Evolutionary conservation across 1,140 invertebrate species (phyloP), one percentile per base, ranked within the genome.

Genomic region (Anastatus disparis): DNA sequence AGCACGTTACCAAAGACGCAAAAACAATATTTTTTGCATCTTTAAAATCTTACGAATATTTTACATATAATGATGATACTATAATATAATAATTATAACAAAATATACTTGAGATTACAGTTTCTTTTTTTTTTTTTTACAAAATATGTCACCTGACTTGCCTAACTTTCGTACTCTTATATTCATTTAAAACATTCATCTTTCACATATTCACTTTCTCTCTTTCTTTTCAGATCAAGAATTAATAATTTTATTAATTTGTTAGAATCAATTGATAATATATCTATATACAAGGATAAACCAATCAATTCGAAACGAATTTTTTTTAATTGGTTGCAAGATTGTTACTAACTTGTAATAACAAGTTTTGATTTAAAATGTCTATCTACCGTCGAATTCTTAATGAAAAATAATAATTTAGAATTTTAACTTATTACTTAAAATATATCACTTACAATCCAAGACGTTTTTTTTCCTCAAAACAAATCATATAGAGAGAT

Each of bases 231-330:
- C 58, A 48, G 59, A 56, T 63, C 68, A 56, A 56, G 56, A 48
- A 70, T 61, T n/a, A 61, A 59, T 52, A 72, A 50, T 48, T 27
- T 61, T 38, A 68, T 50, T 59, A 68, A 52, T 68, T 55, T 40
- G 42, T 70, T 73, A 73, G 53, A 70, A 46, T 52, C 55, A 65
- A 50, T 22, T 73, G 48, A 70, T 73, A 67, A 63, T 70, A 48
- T 31, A 40, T 48, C 26, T 68, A 73, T 68, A 13, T 68, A 73
- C 66, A 74, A 74, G 31, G 10, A 66, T 63, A 52, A 29, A 71
- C 44, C 24, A 44, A 62, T 40, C 17, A 62, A 69, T 69, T 17
- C 3, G 53, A 42, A 69, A 53, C 20, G 62, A 69, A 62, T 52
- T 71, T 35, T 6, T 35, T 6, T 35, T 6, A 6, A 35, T 35